Evolutionary conservation across 1,140 invertebrate genomes (phyloP), one percentile per base, ranked within the genome.

Genomic region (Myzus persicae): DNA sequence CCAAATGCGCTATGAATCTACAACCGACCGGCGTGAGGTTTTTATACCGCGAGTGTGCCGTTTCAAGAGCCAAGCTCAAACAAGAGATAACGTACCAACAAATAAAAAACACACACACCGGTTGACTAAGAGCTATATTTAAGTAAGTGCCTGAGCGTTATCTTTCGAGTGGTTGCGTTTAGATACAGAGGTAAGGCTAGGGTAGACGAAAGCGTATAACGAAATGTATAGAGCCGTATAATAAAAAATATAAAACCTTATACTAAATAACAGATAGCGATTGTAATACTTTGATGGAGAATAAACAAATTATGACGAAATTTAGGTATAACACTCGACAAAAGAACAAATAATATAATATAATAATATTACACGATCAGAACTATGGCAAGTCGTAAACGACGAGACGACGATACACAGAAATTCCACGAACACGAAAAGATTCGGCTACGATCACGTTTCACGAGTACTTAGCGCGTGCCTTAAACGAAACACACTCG

Each of bases 291-390:
- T 26, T 51, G 6, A 54, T 18, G 38, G n/a, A 90, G 26, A 67
- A 90, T 42, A 90, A 90, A 67, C 59, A 90, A 67, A 90, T 67
- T 90, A 67, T 90, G 54, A 90, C 51, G 51, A 59, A 59, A 90
- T 42, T 1, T 18, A 26, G 59, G 14, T 5, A 38, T 48, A 31
- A 46, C 48, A 89, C n/a, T 89, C n/a, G 44, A 88, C n/a, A n/a
- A 48, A 36, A 89, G 40, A 51, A 89, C 46, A 89, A 87, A 48
- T 46, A 87, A 87, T 36, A 46, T 2, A n/a, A n/a, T 20, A 76
- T n/a, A 7, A 67, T 11, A 11, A 59, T n/a, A 67, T 67, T n/a
- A 67, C 31, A n/a, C 59, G 59, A 76, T n/a, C 59, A 76, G 59
- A 76, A 18, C 31, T 14, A 11, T 4, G 4, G n/a, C 5, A 87